phyloP scores from a whole-genome alignment of 2,113 vertebrate species.

The Sporophila hypoxantha region DNA sequence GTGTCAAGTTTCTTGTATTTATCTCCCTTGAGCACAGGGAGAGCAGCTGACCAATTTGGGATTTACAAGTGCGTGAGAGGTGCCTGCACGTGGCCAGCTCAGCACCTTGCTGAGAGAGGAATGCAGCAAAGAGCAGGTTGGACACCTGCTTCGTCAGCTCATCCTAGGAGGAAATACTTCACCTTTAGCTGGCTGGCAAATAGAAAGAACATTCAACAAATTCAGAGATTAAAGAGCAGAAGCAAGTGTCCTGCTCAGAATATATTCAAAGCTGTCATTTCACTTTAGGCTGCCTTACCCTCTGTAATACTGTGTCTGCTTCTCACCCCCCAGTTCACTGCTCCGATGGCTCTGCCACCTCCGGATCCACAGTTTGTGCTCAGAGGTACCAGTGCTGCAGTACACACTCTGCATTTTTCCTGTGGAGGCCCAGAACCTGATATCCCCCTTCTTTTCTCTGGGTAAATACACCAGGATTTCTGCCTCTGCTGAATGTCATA shows the following conservation, averaged over 20 bases:
- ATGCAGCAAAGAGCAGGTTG: neutral
- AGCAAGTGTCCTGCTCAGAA: neutral
- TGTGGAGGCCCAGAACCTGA: conserved; percentile 41
- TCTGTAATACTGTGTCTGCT: neutral
- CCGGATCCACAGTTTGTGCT: conserved; percentile 85
- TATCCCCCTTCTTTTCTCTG: conserved; percentile 82
- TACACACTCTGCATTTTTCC: conserved; percentile 83
- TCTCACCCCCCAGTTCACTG: neutral
- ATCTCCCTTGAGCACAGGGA: neutral
- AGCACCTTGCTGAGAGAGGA: neutral
- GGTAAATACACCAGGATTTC: conserved; percentile 66
- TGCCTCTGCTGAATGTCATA: neutral
- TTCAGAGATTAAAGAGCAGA: neutral
- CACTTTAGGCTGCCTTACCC: neutral
- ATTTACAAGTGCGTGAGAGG: neutral
- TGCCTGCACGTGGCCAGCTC: neutral
- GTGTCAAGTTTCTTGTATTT: neutral
- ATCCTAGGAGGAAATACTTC: neutral
- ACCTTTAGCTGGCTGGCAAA: neutral
- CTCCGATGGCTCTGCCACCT: conserved; percentile 67
- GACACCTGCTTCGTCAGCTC: neutral
- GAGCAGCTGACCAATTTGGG: neutral
- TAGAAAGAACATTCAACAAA: neutral
- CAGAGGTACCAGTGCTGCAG: conserved; percentile 76
- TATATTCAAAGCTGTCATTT: neutral